Evolutionary conservation across 2,888 invertebrate genomes (phyloP).

Genomic region (Agrochola lota): DNA sequence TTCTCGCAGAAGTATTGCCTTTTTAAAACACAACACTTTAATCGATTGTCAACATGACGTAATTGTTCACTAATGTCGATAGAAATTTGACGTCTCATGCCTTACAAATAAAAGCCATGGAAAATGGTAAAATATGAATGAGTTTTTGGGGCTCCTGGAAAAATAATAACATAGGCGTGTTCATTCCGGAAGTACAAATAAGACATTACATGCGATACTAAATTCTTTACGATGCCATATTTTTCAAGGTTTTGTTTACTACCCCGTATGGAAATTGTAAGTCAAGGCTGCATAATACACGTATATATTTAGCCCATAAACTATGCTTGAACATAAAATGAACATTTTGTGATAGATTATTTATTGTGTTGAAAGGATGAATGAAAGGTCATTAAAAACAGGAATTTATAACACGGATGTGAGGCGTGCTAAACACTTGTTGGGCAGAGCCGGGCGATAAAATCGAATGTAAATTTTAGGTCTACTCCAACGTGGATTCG

Average conservation of each 20-base stretch:
- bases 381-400: background rate
- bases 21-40: no score
- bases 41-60: no score
- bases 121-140: no score
- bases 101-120: no score
- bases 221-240: constrained; percentile 24
- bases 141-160: no score
- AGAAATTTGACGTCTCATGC: no score
- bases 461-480: background rate
- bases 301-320: constrained; percentile 12
- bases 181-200: constrained; percentile 29
- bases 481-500: no score
- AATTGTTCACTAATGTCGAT: no score
- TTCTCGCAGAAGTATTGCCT: no score
- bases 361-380: background rate
- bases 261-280: constrained; percentile 23
- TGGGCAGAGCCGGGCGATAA: background rate
- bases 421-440: background rate
- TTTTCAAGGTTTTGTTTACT: constrained; percentile 19
- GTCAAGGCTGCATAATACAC: constrained; percentile 7
- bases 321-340: background rate
- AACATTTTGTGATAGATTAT: background rate
- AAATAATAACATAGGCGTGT: no score
- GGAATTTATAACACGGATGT: background rate
- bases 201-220: constrained; percentile 30